phyloP scores from a whole-genome alignment of 2,113 vertebrate genomes.

The Oryzias javanicus region DNA sequence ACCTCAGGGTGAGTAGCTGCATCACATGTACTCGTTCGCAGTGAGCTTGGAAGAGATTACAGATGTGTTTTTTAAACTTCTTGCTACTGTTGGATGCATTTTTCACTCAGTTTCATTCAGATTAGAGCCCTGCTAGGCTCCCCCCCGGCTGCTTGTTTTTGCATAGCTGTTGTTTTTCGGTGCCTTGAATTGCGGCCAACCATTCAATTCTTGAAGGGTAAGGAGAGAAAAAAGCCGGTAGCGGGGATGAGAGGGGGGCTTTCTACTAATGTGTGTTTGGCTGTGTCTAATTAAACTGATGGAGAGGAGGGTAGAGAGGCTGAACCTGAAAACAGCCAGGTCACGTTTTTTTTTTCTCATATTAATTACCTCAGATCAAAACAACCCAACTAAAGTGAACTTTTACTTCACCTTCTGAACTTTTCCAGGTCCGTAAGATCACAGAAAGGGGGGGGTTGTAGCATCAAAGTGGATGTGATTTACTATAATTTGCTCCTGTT shows the following conservation, averaged over 20 bases:
- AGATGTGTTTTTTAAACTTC: slow-evolving; percentile 4
- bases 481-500: slow-evolving; percentile 29
- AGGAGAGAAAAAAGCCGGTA: slow-evolving; percentile 10
- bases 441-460: slow-evolving; percentile 5
- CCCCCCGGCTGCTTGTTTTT: slow-evolving; percentile 59
- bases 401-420: slow-evolving; percentile 3
- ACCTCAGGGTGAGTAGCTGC: slow-evolving; percentile 58
- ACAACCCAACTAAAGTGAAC: background rate
- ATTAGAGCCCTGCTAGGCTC: slow-evolving; percentile 27
- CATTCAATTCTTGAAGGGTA: slow-evolving; percentile 52
- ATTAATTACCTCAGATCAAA: slow-evolving; percentile 3
- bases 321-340: slow-evolving; percentile 50
- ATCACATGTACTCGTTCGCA: slow-evolving; percentile 10
- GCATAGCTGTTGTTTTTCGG: slow-evolving; percentile 41
- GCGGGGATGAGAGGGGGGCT: background rate
- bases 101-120: slow-evolving; percentile 14
- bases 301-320: slow-evolving; percentile 46
- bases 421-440: slow-evolving; percentile 11
- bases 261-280: slow-evolving; percentile 68
- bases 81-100: slow-evolving; percentile 2
- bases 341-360: slow-evolving; percentile 19
- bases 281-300: slow-evolving; percentile 74
- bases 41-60: slow-evolving; percentile 1
- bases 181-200: slow-evolving; percentile 63
- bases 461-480: slow-evolving; percentile 28